These are phyloP conservation scores for Gastrophysa polygoni DNA, from an alignment of 2,888 invertebrate species.

Conservation along the genomic window DNA sequence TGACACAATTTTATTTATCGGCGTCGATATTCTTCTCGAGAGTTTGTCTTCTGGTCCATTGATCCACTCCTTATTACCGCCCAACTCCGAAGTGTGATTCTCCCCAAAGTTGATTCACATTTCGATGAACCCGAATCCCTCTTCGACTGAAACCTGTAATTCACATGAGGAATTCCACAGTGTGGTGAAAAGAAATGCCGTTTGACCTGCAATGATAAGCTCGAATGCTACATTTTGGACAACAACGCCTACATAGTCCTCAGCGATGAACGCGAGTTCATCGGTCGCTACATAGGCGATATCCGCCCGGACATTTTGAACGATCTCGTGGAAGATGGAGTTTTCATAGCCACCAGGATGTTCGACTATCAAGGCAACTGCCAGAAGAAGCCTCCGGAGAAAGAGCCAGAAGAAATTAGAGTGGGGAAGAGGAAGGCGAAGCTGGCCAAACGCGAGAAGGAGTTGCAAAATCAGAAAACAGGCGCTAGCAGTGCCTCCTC, in stretches of 20 bases:
- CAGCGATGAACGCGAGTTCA: slow-evolving; percentile 67
- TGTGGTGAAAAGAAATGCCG: slow-evolving; percentile 17
- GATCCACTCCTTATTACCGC: no score
- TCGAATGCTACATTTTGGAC: slow-evolving; percentile 85
- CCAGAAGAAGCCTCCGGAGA: slow-evolving; percentile 58
- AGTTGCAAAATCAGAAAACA: not conserved
- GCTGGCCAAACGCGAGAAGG: slow-evolving; percentile 54
- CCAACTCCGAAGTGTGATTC: no score
- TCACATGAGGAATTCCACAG: slow-evolving; percentile 2
- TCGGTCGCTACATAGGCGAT: slow-evolving; percentile 81
- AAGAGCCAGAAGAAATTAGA: slow-evolving; percentile 29
- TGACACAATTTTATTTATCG: no score
- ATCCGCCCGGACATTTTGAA: slow-evolving; percentile 73
- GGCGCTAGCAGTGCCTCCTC: not conserved
- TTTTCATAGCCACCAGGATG: slow-evolving; percentile 74
- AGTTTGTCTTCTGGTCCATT: no score
- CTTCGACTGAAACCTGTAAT: no score
- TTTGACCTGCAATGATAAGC: slow-evolving; percentile 63
- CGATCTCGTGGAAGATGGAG: slow-evolving; percentile 72
- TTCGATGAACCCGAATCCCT: no score
- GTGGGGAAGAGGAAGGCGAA: slow-evolving; percentile 24
- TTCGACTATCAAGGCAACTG: slow-evolving; percentile 92
- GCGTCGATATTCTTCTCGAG: no score
- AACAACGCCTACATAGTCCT: slow-evolving; percentile 87
- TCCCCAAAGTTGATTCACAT: no score